Evolutionary conservation across 2,888 invertebrate species (phyloP), one percentile per base, ranked within the genome.

Genomic region (Brenthis daphne): DNA sequence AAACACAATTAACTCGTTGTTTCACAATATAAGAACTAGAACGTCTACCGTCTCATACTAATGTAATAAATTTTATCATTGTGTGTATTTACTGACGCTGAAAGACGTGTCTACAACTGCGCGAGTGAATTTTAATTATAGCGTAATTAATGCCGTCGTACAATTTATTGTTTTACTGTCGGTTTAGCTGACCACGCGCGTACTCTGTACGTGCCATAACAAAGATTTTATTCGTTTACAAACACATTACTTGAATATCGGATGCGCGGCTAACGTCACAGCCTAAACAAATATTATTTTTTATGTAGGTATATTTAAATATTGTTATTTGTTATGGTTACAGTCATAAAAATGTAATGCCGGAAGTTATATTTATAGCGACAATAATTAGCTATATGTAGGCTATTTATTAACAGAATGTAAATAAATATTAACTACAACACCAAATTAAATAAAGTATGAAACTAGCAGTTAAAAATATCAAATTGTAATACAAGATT

Each of bases 181-280:
- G 65, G 67, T 65, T 69, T 55, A 57, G 70, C 69, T 67, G 65
- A 64, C 67, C 67, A 57, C 37, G 54, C 68, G 64, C 47, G 24
- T 57, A 61, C 67, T 61, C 55, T 65, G 70, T 57, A 71, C 72
- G 73, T 72, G 69, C 70, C 68, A 67, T 68, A 69, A 73, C 70
- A 65, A 68, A 73, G 72, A 72, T 75, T 71, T 57, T 67, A 67
- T 68, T 71, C 69, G 73, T 76, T 73, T 76, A 74, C 74, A 74
- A 74, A 75, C 74, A 60, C 54, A 43, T 43, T 13, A 16, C 29
- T 58, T n/a, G 29, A 53, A 66, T 54, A 66, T 48, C 54, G 58
- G 66, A 58, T 13, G 48, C n/a, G 53, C 43, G 43, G 20, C 11
- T n/a, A 11, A 65, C 65, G 58, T 58, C 58, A 54, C 53, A 29